Base-by-base conservation (phyloP, 2,113 vertebrate species). In the Pseudois nayaur region DNA sequence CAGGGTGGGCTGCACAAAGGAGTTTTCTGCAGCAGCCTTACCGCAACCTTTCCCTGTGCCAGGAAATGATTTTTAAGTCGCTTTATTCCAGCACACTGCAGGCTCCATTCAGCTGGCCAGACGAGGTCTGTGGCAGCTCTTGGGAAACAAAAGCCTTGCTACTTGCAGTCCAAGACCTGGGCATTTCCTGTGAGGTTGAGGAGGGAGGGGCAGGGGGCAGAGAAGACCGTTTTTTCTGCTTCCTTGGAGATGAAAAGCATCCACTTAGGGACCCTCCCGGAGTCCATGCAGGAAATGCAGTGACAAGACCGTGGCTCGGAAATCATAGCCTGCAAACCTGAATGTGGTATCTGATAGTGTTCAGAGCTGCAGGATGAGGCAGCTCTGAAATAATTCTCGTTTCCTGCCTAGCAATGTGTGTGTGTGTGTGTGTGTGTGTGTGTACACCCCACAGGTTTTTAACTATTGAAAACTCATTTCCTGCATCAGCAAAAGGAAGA, bases 171-270 rank as follows among this genome's bases (percentile, higher is more conserved):
- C 21, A 36, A 40, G 33, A 87, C 19, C 78, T 62, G 40, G 50
- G 57, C 36, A 40, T 50, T 95, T 86, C 87, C 95, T 84, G 71
- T 21, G 76, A 48, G 36, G 48, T n/a, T 7, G 71, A 21, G 25
- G 50, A 45, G 23, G 78, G 15, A 43, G 29, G 52, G 43, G 48
- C 50, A 36, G 31, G 64, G 17, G 64, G 36, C 10, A 67, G 87
- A 62, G 91, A 76, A 92, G 84, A 31, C 57, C 36, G 31, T 95
- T 82, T n/a, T 95, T 92, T 62, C 90, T 71, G 27, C 93, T 92
- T 78, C 84, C 54, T 88, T 19, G 1, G 19, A 87, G 89, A 88
- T 54, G 79, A 93, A 94, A 84, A 62, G 6, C 23, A 4, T 13
- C 60, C 1, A 16, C 67, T 82, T 33, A 43, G n/a, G 29, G 48